Conservation (phyloP, 2,888 invertebrate genomes). For the Sussaba pulchella region DNA sequence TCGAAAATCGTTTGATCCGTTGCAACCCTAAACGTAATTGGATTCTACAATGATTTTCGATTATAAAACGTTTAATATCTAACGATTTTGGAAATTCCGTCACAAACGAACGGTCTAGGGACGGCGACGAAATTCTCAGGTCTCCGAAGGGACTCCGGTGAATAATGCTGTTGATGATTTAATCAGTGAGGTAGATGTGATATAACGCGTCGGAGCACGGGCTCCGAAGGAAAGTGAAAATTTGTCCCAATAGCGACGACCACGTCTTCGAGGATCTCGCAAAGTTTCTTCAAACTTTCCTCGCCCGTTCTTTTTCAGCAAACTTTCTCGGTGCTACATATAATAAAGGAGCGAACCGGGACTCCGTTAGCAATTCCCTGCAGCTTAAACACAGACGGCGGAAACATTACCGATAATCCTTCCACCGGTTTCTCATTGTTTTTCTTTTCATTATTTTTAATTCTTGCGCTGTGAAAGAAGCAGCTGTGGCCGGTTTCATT, state of each 20-base stretch:
- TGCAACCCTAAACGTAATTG: too few relatives aligned
- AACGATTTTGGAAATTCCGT: too few relatives aligned
- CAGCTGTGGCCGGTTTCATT: slow-evolving; percentile 3
- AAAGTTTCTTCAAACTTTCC: slow-evolving; percentile 19
- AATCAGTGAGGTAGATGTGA: not conserved
- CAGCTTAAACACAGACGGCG: slow-evolving; percentile 11
- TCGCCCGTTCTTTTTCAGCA: slow-evolving; percentile 8
- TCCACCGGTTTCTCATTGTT: not conserved
- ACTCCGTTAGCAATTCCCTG: slow-evolving; percentile 2
- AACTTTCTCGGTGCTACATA: slow-evolving; percentile 27
- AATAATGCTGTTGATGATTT: not conserved
- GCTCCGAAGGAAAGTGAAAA: too few relatives aligned
- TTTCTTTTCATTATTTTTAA: slow-evolving; percentile 22
- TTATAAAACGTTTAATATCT: too few relatives aligned
- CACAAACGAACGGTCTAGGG: too few relatives aligned
- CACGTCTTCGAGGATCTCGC: not conserved
- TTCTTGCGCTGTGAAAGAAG: slow-evolving; percentile 29
- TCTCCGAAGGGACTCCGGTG: not conserved
- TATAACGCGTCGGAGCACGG: not conserved
- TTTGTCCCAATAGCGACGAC: not conserved
- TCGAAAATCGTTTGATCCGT: too few relatives aligned
- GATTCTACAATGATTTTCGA: too few relatives aligned
- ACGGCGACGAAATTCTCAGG: too few relatives aligned
- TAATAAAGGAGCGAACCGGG: not conserved
- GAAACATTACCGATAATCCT: slow-evolving; percentile 25